A percentile compares a stretch with the other conserved stretches of the same genome.
These are phyloP conservation scores for Frankliniella intonsa DNA, from an alignment of 2,888 invertebrate genomes.

Conservation along the genomic window DNA sequence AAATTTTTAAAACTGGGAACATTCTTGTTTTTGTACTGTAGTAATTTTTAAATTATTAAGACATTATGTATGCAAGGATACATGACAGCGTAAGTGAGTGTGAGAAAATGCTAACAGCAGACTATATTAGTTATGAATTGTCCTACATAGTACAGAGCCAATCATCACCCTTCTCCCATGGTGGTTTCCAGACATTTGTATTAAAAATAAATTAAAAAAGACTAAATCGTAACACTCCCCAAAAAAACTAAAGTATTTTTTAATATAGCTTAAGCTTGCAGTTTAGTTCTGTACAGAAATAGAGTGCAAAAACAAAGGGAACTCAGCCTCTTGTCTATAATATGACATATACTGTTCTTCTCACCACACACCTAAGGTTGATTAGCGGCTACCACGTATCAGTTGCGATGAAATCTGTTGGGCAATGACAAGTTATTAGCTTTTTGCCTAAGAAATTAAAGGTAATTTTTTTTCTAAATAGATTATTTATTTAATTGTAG, in stretches of 20 bases:
- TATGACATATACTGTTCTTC: background rate
- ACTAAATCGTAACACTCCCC: background rate
- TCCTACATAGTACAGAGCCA: background rate
- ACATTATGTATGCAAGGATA: no score
- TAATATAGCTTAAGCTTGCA: background rate
- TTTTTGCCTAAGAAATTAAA: background rate
- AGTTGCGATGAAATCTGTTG: conserved; percentile 12
- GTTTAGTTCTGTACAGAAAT: background rate
- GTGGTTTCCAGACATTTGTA: no score
- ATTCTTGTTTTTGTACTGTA: background rate
- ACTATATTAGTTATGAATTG: background rate
- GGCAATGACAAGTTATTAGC: conserved; percentile 11
- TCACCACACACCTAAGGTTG: conserved; percentile 23
- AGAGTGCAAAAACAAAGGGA: background rate
- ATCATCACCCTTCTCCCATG: background rate
- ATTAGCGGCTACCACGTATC: conserved; percentile 4
- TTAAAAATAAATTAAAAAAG: background rate
- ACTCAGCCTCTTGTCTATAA: background rate
- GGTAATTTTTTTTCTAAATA: background rate
- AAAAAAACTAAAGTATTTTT: background rate
- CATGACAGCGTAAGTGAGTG: no score
- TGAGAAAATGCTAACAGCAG: no score
- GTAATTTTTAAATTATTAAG: no score
- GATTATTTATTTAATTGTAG: background rate
- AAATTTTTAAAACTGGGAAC: background rate